Evolutionary conservation across 2,888 invertebrate species (phyloP).

Genomic region (Morpho achilles): DNA sequence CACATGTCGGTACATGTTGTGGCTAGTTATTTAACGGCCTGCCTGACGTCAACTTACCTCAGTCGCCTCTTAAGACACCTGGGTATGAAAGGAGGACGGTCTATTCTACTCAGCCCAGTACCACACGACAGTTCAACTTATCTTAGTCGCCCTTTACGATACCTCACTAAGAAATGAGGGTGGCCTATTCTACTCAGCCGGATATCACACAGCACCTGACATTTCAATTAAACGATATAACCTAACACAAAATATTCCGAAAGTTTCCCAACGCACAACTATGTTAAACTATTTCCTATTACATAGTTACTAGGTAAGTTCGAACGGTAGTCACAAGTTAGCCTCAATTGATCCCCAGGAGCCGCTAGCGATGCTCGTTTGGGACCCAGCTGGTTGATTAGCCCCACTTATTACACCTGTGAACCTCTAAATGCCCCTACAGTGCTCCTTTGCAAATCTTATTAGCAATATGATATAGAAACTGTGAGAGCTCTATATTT

Average conservation of each 20-base stretch:
- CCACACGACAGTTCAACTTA: too few species aligned
- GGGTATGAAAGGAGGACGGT: too few species aligned
- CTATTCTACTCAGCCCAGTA: too few species aligned
- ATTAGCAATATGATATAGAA: conserved; percentile 7
- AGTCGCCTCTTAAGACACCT: too few species aligned
- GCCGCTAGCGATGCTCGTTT: conserved; percentile 21
- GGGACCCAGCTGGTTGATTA: conserved; percentile 25
- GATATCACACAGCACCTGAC: too few species aligned
- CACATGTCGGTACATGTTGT: too few species aligned
- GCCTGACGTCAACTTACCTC: too few species aligned
- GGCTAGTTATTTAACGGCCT: too few species aligned
- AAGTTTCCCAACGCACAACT: background rate
- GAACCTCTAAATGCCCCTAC: conserved; percentile 9
- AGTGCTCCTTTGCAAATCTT: conserved; percentile 13
- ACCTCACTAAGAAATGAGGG: too few species aligned
- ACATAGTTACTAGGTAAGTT: conserved; percentile 2
- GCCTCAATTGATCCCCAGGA: conserved; percentile 21
- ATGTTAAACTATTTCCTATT: conserved; percentile 7
- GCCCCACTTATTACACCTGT: conserved; percentile 26
- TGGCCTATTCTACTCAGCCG: too few species aligned
- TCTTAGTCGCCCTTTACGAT: too few species aligned
- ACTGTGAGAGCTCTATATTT: background rate
- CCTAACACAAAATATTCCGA: background rate
- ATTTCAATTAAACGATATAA: too few species aligned
- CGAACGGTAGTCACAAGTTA: background rate